Base-by-base conservation (phyloP, 2,113 vertebrate genomes). In the Furnarius figulus region DNA sequence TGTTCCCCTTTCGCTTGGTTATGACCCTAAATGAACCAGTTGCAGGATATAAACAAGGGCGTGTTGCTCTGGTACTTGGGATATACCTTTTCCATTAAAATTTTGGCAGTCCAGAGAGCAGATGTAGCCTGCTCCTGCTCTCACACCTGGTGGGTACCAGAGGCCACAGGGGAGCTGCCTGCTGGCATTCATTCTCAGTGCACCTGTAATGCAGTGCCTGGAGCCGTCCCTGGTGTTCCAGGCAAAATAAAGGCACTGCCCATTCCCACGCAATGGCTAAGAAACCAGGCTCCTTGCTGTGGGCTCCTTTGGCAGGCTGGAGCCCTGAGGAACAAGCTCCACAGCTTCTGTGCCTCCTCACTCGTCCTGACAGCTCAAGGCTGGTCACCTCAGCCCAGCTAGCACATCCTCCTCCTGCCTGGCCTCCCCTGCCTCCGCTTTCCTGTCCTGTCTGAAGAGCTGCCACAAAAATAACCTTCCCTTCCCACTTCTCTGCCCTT, bases 331-430 rank as follows among this genome's bases (percentile, higher is more conserved):
- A 81, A 88, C 44, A 46, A 88, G 68, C 27, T 83, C 47, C 68
- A 52, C 65, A 67, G 55, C 68, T 80, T 90, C 71, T 53, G 25
- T 22, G 42, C 33, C 61, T 86, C 67, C 42, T 86, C 39, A 39
- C 4, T 0, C 0, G 0, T 52, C 44, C 75, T n/a, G 8, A 30
- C 8, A 15, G 72, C 68, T 85, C 0, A 0, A 71, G 72, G 79
- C 50, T 14, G 37, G 65, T 33, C 74, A 50, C 61, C 47, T 83
- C 71, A 70, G 35, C 49, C 62, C 5, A 2, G 25, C 24, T 74
- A 25, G 31, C 24, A 4, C 52, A 67, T 70, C 68, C 37, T 90
- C 28, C 67, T 67, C 52, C 52, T 72, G 72, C 61, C 84, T 61
- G 65, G 58, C 83, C 47, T 84, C 46, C 30, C 50, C 19, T 37